phyloP scores from a whole-genome alignment of 2,113 vertebrate species.

The mouse (Mus musculus) region GRCm39 chr10:77298501-77299000 shows the following conservation, averaged over 20 bases:
- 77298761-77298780: background rate
- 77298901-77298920: background rate
- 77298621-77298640: background rate
- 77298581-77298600: background rate
- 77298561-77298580: background rate
- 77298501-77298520: background rate
- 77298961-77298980: background rate
- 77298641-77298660: background rate
- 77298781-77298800: background rate
- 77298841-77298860: background rate
- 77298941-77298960: too few species aligned
- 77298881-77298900: background rate
- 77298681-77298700: background rate
- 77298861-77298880: background rate
- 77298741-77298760: background rate
- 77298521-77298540: background rate
- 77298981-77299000: background rate
- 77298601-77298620: background rate
- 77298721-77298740: background rate
- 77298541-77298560: accelerated
- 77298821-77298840: background rate
- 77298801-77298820: background rate
- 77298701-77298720: background rate
- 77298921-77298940: background rate
- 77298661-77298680: background rate